Base-by-base conservation (phyloP, 2,797 vertebrate genomes). In the Danio tinwini region DNA sequence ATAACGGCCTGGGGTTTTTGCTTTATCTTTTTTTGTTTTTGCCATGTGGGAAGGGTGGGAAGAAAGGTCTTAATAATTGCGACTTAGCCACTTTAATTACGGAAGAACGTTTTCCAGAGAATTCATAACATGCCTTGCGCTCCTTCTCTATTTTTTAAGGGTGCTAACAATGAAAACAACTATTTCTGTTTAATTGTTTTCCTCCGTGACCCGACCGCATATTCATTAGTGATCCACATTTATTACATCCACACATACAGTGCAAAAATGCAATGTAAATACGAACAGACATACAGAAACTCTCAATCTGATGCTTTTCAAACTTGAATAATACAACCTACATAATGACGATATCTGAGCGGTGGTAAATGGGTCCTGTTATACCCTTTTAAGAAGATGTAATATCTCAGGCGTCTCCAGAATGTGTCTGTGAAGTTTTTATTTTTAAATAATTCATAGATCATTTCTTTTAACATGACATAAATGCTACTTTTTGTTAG, bases 51-150 rank as follows among this genome's bases (percentile, higher is more conserved):
- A 64, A 29, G 61, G 59, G 61, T n/a, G 40, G 29, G 61, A 83
- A 50, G 19, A 37, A 74, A 68, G 73, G 76, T 76, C 52, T 77
- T 73, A 82, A 82, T 86, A 82, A 84, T 81, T 58, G 42, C 77
- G 68, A 47, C 74, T 78, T 40, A 13, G 58, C 56, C 7, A 37
- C 68, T 82, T 85, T 86, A 86, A 86, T 85, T 82, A 83, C 3
- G 5, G 7, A 58, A 13, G 42, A 81, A 77, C 37, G 12, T 82
- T 52, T 65, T 70, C 56, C 5, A 47, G 17, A 75, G 58, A 80
- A 81, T 73, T 80, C n/a, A 55, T 63, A 74, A 42, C 59, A 39
- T 19, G 37, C 21, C 50, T 44, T 29, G 7, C 14, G 53, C 13
- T 64, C 29, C 29, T 1, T 29, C 29, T 3, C 10, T 62, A 29